These are phyloP conservation scores for Sinhomidia bicolor DNA, from an alignment of 2,888 invertebrate species.

Conservation along the genomic window DNA sequence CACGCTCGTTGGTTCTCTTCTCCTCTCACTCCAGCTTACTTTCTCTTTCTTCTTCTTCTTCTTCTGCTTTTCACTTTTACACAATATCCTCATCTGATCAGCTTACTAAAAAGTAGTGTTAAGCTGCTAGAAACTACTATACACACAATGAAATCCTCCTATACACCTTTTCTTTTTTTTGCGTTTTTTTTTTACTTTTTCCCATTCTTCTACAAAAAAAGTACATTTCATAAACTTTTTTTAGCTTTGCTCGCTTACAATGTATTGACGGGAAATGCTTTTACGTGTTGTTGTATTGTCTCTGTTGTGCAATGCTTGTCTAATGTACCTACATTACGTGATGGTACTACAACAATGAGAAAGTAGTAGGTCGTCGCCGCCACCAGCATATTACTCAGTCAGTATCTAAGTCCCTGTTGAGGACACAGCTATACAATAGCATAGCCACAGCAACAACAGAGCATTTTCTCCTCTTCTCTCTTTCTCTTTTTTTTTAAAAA, in stretches of 20 bases:
- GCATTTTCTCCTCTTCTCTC: conserved; percentile 67
- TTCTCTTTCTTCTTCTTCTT: no score
- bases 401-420: conserved; percentile 57
- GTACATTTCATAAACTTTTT: neutral
- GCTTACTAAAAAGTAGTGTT: conserved; percentile 61
- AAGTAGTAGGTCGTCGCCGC: conserved; percentile 46
- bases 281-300: conserved; percentile 31
- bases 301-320: neutral
- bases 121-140: conserved; percentile 46
- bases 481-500: no score
- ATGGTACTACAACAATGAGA: conserved; percentile 60
- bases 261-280: neutral
- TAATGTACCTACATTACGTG: conserved; percentile 70
- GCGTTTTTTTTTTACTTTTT: conserved; percentile 31
- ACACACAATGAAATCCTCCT: conserved; percentile 31
- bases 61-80: neutral
- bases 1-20: no score
- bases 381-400: conserved; percentile 40
- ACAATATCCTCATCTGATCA: conserved; percentile 49
- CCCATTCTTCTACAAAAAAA: neutral
- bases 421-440: conserved; percentile 50
- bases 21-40: neutral
- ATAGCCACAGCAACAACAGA: conserved; percentile 62
- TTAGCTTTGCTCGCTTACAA: neutral
- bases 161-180: conserved; percentile 13